Percentiles rank a stretch among this genome's conserved stretches.
These are phyloP conservation scores for Neofelis nebulosa DNA, from an alignment of 2,113 vertebrate species.

Conservation along the genomic window DNA sequence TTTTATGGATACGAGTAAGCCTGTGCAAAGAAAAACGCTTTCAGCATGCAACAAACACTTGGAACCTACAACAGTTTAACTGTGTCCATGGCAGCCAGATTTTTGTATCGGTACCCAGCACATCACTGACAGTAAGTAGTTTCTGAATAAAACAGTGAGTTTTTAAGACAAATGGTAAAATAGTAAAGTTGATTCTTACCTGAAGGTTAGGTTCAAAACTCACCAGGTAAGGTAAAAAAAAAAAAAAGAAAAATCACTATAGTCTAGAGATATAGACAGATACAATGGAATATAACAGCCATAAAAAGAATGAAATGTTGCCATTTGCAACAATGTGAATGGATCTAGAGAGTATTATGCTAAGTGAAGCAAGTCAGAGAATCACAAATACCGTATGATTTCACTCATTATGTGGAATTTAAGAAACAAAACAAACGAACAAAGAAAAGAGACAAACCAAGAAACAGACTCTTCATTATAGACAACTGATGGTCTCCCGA, in stretches of 20 bases:
- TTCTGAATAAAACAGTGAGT: neutral
- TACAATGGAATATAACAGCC: neutral
- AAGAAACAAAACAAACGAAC: neutral
- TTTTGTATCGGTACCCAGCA: neutral
- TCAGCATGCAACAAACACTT: neutral
- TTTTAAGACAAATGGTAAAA: neutral
- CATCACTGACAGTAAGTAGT: neutral
- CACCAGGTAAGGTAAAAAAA: neutral
- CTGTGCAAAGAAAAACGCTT: neutral
- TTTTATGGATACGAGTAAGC: neutral
- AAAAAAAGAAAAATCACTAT: neutral
- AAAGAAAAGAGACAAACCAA: neutral
- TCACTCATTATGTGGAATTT: neutral
- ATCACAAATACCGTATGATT: neutral
- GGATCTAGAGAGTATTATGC: neutral
- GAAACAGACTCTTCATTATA: neutral
- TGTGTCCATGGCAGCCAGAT: neutral
- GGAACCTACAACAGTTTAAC: neutral
- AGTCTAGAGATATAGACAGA: neutral
- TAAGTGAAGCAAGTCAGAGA: neutral
- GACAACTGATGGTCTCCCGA: neutral
- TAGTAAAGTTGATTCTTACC: neutral
- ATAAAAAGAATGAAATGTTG: neutral
- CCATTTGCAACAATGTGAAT: neutral
- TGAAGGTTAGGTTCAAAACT: neutral